Evolutionary conservation across 2,888 invertebrate genomes (phyloP), one percentile per base, ranked within the genome.

Genomic region (Acrobasis consociella): DNA sequence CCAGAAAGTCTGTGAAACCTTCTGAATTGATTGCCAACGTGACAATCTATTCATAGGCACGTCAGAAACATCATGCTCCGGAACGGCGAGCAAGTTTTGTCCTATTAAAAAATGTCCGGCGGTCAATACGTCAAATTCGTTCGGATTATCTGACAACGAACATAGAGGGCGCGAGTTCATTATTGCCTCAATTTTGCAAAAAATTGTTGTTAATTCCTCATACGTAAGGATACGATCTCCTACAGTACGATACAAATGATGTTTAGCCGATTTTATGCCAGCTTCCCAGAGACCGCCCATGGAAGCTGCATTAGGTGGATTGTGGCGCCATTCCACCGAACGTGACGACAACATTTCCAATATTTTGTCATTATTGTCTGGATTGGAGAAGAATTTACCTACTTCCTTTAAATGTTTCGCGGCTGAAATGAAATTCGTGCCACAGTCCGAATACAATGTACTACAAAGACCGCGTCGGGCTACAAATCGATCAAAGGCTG

Each of bases 11-110:
- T 66, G 67, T 13, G 65, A 62, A 1, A 65, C 53, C 22, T 68
- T 64, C 56, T 72, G 69, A 9, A 72, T 49, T n/a, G 62, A 56
- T 51, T 72, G 62, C 65, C 69, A 70, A 9, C 69, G 66, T 10
- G 60, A 52, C 5, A 70, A 63, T 9, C 65, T 59, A 16, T 46
- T 42, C 10, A 59, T 13, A 10, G 61, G 55, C 9, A 39, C n/a
- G 11, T 63, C 51, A 2, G 58, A 39, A 10, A 66, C n/a, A 39
- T 65, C 59, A 38, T 63, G 61, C 22, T 65, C 62, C n/a, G 65
- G 68, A 16, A 56, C 49, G n/a, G 58, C 50, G 1, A 66, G 11
- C 11, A 66, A 22, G 16, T 42, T 51, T 7, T 58, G 62, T 13
- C 68, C 66, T 39, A 68, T 60, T 1, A 67, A 42, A 59, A 69